Base-by-base conservation (phyloP, 2,888 invertebrate genomes). In the Halictus quadricinctus region DNA sequence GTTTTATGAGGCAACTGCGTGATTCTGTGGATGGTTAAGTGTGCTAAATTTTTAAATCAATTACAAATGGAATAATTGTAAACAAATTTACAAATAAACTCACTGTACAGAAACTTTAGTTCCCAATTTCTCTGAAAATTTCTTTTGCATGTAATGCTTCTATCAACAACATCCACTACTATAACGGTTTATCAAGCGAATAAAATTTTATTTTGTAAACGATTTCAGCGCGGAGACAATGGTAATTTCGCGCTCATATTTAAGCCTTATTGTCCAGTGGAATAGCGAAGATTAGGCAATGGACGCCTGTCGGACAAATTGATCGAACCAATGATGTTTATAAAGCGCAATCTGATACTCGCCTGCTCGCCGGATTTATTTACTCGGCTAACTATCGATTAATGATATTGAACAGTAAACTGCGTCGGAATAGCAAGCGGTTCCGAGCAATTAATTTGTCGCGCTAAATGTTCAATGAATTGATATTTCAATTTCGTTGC, bases 401-500 rank as follows among this genome's bases (percentile, higher is more conserved):
- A 76, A 73, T 25, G 54, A 72, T 54, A 69, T 29, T 50, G 58
- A 73, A 43, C 54, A 41, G 70, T 75, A 77, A 66, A 77, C 64
- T 74, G 50, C 36, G 25, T 66, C 5, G 36, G n/a, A 76, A 60
- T 36, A 41, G 25, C 36, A 76, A 21, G 64, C 46, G 36, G 72
- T 64, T 15, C 15, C 64, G 74, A 46, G 43, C 64, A 77, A 80
- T 84, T 75, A 80, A 85, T 76, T 58, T 73, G 60, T 72, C 70
- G 50, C 70, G 25, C 74, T 74, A 77, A 80, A 85, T 80, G 69
- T 41, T 77, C 50, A 66, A 29, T 72, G 54, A 84, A 76, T 84
- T 66, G 76, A 76, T 66, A 69, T 82, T 72, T 72, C 70, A 46
- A 64, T 82, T 75, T 79, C 41, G 72, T 72, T 75, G 21, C 13